Conservation (phyloP, 2,888 invertebrate species). For the Ectemnius lituratus region DNA sequence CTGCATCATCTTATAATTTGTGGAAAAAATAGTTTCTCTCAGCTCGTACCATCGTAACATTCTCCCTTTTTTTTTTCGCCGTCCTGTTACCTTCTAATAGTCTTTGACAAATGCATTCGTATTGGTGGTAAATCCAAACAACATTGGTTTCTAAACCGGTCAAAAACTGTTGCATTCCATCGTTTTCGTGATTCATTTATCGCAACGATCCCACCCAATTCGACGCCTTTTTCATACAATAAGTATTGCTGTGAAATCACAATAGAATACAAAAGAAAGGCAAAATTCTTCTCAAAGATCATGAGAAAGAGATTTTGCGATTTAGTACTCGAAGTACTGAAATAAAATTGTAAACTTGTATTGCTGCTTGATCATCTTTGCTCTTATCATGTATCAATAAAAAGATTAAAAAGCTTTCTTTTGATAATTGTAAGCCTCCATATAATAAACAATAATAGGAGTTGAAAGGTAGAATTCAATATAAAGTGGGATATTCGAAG, state of each 20-base stretch:
- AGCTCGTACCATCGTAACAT: constrained; percentile 26
- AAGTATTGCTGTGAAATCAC: constrained; percentile 4
- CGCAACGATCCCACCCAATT: neutral
- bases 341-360: no score
- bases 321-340: no score
- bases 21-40: constrained; percentile 52
- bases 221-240: neutral
- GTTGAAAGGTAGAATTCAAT: neutral
- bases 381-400: no score
- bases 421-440: no score
- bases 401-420: no score
- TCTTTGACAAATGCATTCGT: constrained; percentile 65
- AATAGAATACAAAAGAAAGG: constrained; percentile 4
- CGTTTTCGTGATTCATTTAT: neutral
- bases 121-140: constrained; percentile 62
- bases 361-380: no score
- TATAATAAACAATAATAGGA: no score
- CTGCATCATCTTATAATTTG: constrained; percentile 18
- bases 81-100: constrained; percentile 29
- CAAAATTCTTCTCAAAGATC: neutral
- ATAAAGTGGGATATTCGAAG: neutral
- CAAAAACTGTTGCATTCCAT: neutral
- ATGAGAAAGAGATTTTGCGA: no score
- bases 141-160: neutral
- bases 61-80: constrained; percentile 26